phyloP scores from a whole-genome alignment of 2,888 invertebrate species.

The Epirrhoe tristata region DNA sequence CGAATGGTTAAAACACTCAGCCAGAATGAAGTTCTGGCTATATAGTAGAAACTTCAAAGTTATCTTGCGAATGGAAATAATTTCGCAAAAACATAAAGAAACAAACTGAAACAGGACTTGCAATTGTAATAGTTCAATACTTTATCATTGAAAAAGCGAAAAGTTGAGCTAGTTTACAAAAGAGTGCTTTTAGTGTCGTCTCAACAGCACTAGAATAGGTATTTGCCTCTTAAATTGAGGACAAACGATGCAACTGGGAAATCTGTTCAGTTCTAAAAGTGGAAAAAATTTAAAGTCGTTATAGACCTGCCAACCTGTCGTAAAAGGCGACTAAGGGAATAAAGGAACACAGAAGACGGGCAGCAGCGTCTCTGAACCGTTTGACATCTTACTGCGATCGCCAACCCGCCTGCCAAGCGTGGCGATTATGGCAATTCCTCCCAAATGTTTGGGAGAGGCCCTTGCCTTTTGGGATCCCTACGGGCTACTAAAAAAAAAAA shows the following conservation, averaged over 20 bases:
- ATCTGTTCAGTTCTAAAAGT: slow-evolving; percentile 58
- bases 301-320: slow-evolving; percentile 44
- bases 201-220: slow-evolving; percentile 50
- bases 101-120: not conserved
- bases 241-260: slow-evolving; percentile 70
- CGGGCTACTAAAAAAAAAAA: too few relatives aligned
- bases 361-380: too few relatives aligned
- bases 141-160: slow-evolving; percentile 27
- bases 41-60: not conserved
- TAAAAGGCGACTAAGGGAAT: too few relatives aligned
- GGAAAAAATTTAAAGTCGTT: slow-evolving; percentile 46
- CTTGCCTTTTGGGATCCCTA: too few relatives aligned
- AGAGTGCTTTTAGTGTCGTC: slow-evolving; percentile 54
- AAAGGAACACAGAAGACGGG: too few relatives aligned
- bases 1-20: too few relatives aligned
- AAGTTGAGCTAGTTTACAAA: slow-evolving; percentile 48
- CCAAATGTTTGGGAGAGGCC: too few relatives aligned
- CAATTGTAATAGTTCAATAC: slow-evolving; percentile 23
- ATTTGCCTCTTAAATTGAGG: slow-evolving; percentile 62
- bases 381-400: too few relatives aligned
- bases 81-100: not conserved
- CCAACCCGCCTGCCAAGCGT: too few relatives aligned
- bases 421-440: too few relatives aligned
- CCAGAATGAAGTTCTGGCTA: too few relatives aligned
- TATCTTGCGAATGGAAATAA: not conserved